Evolutionary conservation across 2,797 vertebrate genomes (phyloP).

Genomic region (Psittacula echo): DNA sequence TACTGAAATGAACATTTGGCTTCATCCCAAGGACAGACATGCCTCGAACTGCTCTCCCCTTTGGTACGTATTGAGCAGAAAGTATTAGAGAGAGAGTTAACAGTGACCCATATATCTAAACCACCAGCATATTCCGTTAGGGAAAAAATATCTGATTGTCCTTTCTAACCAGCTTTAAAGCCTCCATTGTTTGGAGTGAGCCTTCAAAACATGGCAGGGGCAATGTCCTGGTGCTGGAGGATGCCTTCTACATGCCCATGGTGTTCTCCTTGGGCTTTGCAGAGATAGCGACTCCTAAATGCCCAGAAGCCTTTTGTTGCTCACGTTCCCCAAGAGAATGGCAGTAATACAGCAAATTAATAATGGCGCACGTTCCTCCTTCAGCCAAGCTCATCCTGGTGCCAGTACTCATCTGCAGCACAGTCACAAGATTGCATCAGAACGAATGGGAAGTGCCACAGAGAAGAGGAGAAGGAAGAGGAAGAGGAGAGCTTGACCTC

Average conservation of each 20-base stretch:
- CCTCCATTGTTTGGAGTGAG: accelerated
- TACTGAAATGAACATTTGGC: slow-evolving; percentile 51
- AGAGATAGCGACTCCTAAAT: neutral
- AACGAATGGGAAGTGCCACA: accelerated
- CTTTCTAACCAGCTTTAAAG: slow-evolving; percentile 25
- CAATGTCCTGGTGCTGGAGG: neutral
- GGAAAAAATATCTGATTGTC: slow-evolving; percentile 52
- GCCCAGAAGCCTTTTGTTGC: accelerated
- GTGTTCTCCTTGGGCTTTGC: neutral
- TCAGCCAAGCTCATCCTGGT: accelerated
- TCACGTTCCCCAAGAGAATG: accelerated
- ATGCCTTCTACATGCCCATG: neutral
- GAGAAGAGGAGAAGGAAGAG: neutral
- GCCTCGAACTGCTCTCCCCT: slow-evolving; percentile 32
- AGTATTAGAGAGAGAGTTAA: slow-evolving; percentile 32
- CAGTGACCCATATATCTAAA: slow-evolving; percentile 42
- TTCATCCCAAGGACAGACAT: neutral
- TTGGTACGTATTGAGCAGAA: slow-evolving; percentile 50
- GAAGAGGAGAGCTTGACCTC: neutral
- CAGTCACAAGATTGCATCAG: accelerated
- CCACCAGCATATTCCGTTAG: slow-evolving; percentile 37
- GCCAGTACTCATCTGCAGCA: neutral
- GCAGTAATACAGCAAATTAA: neutral
- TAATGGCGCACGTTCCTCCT: accelerated
- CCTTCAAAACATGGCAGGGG: neutral